Conservation (phyloP, 2,797 vertebrate species). For the Hydrophis major region DNA sequence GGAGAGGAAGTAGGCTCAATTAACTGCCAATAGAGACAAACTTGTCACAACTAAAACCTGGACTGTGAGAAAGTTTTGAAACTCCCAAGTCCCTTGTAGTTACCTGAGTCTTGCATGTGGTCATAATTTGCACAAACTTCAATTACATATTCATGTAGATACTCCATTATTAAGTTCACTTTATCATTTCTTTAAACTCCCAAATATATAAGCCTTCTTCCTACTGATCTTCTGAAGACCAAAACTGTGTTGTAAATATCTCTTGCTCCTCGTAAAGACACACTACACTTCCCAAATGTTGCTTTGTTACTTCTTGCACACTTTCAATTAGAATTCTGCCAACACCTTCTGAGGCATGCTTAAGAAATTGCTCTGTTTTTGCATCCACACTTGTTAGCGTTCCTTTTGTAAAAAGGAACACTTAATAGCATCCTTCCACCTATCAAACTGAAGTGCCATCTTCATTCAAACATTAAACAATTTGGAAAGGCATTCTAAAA, state of each 20-base stretch:
- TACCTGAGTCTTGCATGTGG: not conserved
- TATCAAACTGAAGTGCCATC: not conserved
- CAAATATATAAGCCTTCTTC: not conserved
- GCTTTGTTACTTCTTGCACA: not conserved
- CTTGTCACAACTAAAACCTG: not conserved
- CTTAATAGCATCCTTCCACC: not conserved
- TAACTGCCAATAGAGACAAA: not conserved
- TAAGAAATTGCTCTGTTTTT: not conserved
- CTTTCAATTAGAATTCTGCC: not conserved
- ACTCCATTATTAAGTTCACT: not conserved
- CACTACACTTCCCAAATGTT: not conserved
- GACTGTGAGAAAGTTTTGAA: not conserved
- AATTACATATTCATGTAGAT: not conserved
- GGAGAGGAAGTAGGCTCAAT: no score
- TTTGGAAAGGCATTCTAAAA: not conserved
- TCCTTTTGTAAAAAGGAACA: not conserved
- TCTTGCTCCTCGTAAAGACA: not conserved
- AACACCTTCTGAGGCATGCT: not conserved
- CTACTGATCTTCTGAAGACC: not conserved
- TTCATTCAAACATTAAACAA: not conserved
- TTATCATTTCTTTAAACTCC: not conserved
- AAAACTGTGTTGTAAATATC: not conserved
- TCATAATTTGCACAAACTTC: not conserved
- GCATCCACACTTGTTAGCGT: not conserved
- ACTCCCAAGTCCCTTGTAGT: not conserved